phyloP scores from a whole-genome alignment of 1,140 invertebrate species.

The Lasioglossum baleicum region DNA sequence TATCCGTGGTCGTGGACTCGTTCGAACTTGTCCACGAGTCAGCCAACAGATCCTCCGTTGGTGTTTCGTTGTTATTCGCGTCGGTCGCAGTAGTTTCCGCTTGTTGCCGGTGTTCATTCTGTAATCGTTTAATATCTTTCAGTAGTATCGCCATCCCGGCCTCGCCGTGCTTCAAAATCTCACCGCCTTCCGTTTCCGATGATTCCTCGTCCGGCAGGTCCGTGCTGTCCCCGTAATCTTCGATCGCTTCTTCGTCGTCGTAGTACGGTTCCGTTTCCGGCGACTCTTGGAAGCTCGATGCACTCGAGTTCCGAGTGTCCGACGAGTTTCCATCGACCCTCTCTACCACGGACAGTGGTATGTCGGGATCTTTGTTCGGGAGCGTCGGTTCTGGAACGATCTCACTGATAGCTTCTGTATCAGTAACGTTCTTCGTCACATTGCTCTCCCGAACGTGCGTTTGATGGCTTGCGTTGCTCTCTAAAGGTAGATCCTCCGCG shows the following conservation, averaged over 20 bases:
- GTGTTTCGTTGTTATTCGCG: neutral
- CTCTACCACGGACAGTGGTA: conserved; percentile 3
- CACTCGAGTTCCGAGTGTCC: neutral
- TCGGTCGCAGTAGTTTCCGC: neutral
- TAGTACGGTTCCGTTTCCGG: conserved; percentile 38
- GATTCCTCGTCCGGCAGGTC: conserved; percentile 51
- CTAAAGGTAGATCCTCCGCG: conserved; percentile 23
- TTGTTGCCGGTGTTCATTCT: neutral
- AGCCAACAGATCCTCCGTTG: neutral
- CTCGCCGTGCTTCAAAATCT: conserved; percentile 73
- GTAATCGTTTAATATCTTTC: conserved; percentile 9
- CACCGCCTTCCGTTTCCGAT: conserved; percentile 41
- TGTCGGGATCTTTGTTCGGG: conserved; percentile 18
- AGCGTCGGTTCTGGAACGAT: conserved; percentile 21
- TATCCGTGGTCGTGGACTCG: conserved; percentile 27
- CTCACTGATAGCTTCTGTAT: conserved; percentile 50
- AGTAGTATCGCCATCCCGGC: conserved; percentile 70
- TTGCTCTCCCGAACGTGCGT: conserved; percentile 49
- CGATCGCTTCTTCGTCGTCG: conserved; percentile 32
- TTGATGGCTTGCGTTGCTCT: conserved; percentile 16
- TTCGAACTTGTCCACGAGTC: conserved; percentile 23
- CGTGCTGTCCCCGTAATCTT: conserved; percentile 52
- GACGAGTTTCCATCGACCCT: conserved; percentile 7
- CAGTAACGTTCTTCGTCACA: conserved; percentile 51
- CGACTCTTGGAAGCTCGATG: neutral